Evolutionary conservation across 92 coral and sea anemone genomes (phyloP), one percentile per base, ranked within the genome.

Genomic region (Palythoa heliodiscus): DNA sequence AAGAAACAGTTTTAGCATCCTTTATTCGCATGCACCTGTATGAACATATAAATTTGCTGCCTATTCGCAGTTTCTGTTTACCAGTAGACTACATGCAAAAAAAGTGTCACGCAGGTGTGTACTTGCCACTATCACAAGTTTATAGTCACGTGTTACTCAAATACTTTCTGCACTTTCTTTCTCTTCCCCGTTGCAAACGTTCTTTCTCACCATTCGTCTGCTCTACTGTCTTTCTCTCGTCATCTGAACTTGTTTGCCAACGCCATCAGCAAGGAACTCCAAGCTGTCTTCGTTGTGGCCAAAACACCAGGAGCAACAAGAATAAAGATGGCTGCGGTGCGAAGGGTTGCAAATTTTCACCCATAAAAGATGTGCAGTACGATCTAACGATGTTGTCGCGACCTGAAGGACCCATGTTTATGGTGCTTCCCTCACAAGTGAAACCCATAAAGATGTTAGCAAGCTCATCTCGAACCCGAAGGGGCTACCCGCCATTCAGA

Each of bases 361-460:
- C 93, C 3, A 76, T 55, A 14, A 10, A 73, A 40, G 89, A 70
- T 11, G 86, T 79, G 22, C 76, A 89, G 6, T 94, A 94, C 82
- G 95, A 94, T 72, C 88, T 94, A 20, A 74, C 48, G 35, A 77
- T 35, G 50, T 86, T 94, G 70, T 94, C 98, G 0, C 93, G 98
- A 12, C 89, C 77, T 1, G 86, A 83, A 15, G 98, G 98, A 24
- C 89, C 98, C 22, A 94, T 94, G 98, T 88, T 94, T 70, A 87
- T 68, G 52, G 93, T 88, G 2, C 16, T 92, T 48, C 52, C 24
- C 2, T 87, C 66, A n/a, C 22, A 39, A 73, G 7, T 53, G 57
- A 75, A 24, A 76, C 71, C 40, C 38, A 78, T 13, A 78, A 79
- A 50, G 52, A 23, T 60, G 47, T 13, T 50, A 17, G 2, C 15